Conservation (phyloP, 2,113 vertebrate species). For the Gulo gulo region DNA sequence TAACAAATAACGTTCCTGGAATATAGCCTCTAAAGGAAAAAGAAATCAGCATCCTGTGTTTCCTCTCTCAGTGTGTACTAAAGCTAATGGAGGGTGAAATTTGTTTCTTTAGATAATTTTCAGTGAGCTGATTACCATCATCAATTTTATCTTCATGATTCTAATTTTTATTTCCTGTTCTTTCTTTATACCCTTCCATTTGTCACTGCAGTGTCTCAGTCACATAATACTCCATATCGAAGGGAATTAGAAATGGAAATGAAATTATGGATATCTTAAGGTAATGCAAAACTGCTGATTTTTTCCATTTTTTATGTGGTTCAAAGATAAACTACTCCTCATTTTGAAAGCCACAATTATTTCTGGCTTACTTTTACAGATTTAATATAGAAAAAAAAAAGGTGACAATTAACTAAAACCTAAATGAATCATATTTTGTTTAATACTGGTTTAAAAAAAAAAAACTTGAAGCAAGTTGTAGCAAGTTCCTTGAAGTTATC, state of each 20-base stretch:
- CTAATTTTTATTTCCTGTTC: background rate
- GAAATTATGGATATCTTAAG: background rate
- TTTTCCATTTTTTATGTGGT: background rate
- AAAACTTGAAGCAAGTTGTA: background rate
- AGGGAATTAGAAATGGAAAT: background rate
- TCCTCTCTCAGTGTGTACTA: conserved; percentile 7
- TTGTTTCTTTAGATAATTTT: conserved; percentile 77
- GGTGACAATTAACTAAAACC: background rate
- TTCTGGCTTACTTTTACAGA: background rate
- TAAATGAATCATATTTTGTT: background rate
- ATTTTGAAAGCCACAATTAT: background rate
- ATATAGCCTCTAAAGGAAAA: background rate
- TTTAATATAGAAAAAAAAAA: background rate
- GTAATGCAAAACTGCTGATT: background rate
- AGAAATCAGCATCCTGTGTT: background rate
- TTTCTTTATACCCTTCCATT: background rate
- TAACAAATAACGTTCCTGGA: background rate
- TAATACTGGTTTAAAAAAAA: background rate
- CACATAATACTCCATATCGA: background rate
- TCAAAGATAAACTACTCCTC: background rate
- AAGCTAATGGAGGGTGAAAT: conserved; percentile 54
- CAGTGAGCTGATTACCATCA: conserved; percentile 9
- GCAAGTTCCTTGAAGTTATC: background rate
- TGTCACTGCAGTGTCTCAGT: background rate
- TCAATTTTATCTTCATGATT: conserved; percentile 37